Base-by-base conservation (phyloP, 2,797 vertebrate genomes). In the Zenarchopterus dispar region DNA sequence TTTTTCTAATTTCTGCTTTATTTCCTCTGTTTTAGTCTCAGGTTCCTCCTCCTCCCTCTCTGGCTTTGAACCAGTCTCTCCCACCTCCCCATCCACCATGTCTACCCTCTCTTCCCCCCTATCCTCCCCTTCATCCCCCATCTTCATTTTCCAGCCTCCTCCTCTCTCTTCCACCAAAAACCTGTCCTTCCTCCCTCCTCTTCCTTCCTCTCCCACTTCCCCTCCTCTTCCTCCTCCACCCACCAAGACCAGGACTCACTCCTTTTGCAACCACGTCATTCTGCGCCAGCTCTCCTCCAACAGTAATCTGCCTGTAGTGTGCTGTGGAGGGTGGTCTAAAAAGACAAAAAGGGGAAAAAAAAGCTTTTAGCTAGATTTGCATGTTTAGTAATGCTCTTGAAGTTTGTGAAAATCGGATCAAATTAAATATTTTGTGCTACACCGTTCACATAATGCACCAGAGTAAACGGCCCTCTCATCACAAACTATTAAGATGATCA, bases 21-120 rank as follows among this genome's bases (percentile, higher is more conserved):
- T 73, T 86, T 79, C 43, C 61, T 70, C 45, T 84, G 43, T 95
- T 94, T 91, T 91, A 96, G 96, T 89, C 78, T 98, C 96, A 92
- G 93, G 94, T 91, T 95, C 95, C 85, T 96, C 95, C 78, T 96
- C 95, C 82, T 94, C 96, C 90, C 89, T 94, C 83, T 95, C 94
- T 91, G 94, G 95, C 92, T 93, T 93, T 77, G 95, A 97, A 41
- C 93, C 93, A 9, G 13, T 82, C 91, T 93, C 93, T 89, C 95
- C 95, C 82, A 91, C 92, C 81, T 94, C 95, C 87, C 94, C 92
- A 80, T 92, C 94, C 68, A 91, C 93, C 90, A 88, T 89, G 84
- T 96, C 90, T 92, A 93, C 92, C 91, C 82, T 94, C 88, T 95
- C 78, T 91, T 94, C 93, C 83, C 93, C 91, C 72, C 90, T 82